Conservation (phyloP, 2,888 invertebrate genomes). For the Labia minor region DNA sequence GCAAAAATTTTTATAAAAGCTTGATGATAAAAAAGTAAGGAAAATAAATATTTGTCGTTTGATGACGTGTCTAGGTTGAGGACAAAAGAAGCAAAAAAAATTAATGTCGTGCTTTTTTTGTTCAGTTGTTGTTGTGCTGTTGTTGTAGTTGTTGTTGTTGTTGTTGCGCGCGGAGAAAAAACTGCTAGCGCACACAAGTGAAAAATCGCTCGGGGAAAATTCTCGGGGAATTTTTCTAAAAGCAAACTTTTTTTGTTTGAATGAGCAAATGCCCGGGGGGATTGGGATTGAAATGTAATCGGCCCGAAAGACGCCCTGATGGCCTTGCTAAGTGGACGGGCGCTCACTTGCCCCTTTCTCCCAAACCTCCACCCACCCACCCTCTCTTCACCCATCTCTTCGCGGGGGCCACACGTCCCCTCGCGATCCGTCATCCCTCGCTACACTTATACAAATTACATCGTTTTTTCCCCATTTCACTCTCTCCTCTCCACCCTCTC, state of each 20-base stretch:
- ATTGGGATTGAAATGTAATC: conserved; percentile 2
- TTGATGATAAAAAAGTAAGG: conserved; percentile 13
- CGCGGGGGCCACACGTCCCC: conserved; percentile 3
- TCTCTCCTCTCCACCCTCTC: too few species aligned
- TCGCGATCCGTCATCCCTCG: too few species aligned
- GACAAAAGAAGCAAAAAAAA: conserved; percentile 13
- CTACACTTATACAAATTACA: too few species aligned
- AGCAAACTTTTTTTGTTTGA: conserved; percentile 9
- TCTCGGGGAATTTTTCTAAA: conserved; percentile 13
- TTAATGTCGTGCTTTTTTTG: conserved; percentile 1
- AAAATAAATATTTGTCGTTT: conserved; percentile 13
- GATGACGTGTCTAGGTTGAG: conserved; percentile 7
- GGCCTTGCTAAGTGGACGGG: neutral
- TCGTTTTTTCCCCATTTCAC: too few species aligned
- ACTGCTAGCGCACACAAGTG: neutral
- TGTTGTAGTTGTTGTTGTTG: neutral
- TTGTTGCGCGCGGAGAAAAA: neutral
- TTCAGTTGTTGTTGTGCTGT: neutral
- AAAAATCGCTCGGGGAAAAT: conserved; percentile 8
- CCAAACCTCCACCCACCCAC: neutral
- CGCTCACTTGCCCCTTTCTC: neutral
- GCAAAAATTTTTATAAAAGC: conserved; percentile 13
- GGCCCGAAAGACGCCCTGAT: neutral
- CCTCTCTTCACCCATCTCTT: neutral
- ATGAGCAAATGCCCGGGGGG: neutral